Percentiles rank a stretch among this genome's conserved stretches.
phyloP scores from a whole-genome alignment of 1,140 invertebrate genomes.

The Megalonaias nervosa region DNA sequence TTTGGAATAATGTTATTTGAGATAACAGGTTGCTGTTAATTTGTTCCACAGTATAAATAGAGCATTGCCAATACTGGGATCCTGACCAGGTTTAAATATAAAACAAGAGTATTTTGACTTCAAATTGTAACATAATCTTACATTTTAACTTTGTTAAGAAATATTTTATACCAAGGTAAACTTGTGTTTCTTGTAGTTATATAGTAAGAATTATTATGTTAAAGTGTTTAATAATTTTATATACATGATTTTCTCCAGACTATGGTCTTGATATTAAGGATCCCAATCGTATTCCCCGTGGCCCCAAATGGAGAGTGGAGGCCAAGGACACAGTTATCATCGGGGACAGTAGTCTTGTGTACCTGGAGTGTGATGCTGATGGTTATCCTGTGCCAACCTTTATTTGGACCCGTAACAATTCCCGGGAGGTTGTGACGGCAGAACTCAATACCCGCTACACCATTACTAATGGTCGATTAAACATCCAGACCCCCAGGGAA shows the following conservation, averaged over 20 bases:
- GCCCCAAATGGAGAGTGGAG: constrained; percentile 46
- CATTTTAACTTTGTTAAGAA: neutral
- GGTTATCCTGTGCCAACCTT: constrained; percentile 46
- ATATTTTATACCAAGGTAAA: neutral
- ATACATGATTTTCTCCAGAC: constrained; percentile 26
- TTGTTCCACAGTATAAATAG: no score
- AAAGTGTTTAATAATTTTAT: constrained; percentile 1
- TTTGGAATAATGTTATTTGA: no score
- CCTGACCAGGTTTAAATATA: no score
- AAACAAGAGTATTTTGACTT: no score
- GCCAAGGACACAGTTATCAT: constrained; percentile 45
- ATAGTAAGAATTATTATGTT: neutral
- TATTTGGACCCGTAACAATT: constrained; percentile 36
- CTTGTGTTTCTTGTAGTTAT: neutral
- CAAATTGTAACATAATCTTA: neutral
- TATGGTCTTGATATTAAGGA: constrained; percentile 46
- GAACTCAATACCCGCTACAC: constrained; percentile 16
- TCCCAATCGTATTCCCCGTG: constrained; percentile 41
- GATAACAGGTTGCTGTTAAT: no score
- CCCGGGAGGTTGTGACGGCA: neutral
- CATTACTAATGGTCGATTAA: constrained; percentile 47
- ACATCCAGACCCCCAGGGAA: constrained; percentile 35
- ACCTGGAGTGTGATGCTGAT: constrained; percentile 47
- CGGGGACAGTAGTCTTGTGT: constrained; percentile 1
- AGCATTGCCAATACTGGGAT: no score